A percentile compares a stretch with the other conserved stretches of the same genome.
Evolutionary conservation across 1,140 invertebrate genomes (phyloP).

Genomic region (Pseudomyrmex sp.): DNA sequence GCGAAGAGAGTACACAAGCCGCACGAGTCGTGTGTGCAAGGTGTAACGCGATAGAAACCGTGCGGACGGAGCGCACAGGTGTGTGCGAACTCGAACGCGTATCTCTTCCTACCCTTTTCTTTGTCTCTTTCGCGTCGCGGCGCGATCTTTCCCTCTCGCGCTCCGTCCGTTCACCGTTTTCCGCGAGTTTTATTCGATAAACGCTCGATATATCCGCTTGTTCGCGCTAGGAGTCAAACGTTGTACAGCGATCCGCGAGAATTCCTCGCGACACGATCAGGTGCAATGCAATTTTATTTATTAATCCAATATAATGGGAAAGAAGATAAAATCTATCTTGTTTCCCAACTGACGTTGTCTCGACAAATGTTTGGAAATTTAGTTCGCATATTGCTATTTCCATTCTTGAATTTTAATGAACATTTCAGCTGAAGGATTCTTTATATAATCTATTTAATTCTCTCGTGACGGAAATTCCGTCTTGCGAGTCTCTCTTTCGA

Average conservation of each 20-base stretch:
- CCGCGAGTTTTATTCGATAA: conserved; percentile 20
- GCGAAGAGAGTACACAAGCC: conserved; percentile 19
- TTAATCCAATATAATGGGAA: neutral
- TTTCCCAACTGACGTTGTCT: neutral
- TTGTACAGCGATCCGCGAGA: neutral
- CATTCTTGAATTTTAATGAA: neutral
- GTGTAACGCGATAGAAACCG: conserved; percentile 52
- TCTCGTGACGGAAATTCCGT: neutral
- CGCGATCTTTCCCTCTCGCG: conserved; percentile 9
- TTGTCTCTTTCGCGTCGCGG: conserved; percentile 4
- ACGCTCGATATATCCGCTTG: neutral
- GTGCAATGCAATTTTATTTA: conserved; percentile 10
- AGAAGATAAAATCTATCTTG: neutral
- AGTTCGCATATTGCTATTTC: neutral
- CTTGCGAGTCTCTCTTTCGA: neutral
- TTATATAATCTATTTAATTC: neutral
- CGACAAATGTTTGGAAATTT: neutral
- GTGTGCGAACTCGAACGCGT: conserved; percentile 39
- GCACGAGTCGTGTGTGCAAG: conserved; percentile 27
- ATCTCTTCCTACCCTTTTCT: conserved; percentile 33
- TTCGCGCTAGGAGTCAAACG: conserved; percentile 9
- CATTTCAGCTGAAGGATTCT: too few species aligned
- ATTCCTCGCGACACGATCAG: neutral
- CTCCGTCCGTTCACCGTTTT: conserved; percentile 2
- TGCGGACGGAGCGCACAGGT: conserved; percentile 9